phyloP scores from a whole-genome alignment of 1,140 invertebrate species.

The Whitmania pigra region DNA sequence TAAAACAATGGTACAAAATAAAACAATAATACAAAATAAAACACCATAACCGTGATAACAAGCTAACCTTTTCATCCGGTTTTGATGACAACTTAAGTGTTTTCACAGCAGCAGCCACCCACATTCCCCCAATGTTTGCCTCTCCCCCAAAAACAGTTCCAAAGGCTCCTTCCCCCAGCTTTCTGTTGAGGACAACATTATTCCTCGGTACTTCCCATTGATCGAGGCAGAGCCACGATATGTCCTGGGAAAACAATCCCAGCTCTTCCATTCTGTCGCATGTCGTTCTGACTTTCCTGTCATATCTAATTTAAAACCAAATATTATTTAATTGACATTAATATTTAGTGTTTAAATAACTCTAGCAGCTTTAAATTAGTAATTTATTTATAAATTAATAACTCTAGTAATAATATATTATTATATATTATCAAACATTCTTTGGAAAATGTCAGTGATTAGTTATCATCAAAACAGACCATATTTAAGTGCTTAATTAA shows the following conservation, averaged over 20 bases:
- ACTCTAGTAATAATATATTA: too few relatives aligned
- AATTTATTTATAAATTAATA: too few relatives aligned
- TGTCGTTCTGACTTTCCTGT: too few relatives aligned
- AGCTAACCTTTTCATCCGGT: constrained; percentile 59
- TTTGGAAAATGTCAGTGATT: too few relatives aligned
- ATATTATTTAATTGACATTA: too few relatives aligned
- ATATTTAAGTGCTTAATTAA: too few relatives aligned
- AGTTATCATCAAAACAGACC: too few relatives aligned
- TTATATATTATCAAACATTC: too few relatives aligned
- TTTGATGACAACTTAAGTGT: constrained; percentile 68
- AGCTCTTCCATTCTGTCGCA: constrained; percentile 49
- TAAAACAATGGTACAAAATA: neutral
- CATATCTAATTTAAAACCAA: too few relatives aligned
- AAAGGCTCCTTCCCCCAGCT: constrained; percentile 75
- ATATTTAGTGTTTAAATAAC: too few relatives aligned
- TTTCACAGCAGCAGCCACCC: constrained; percentile 78
- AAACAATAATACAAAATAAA: too few relatives aligned
- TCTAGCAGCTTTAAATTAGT: too few relatives aligned
- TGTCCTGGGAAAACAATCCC: constrained; percentile 47
- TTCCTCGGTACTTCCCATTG: constrained; percentile 75
- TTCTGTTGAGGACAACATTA: constrained; percentile 73
- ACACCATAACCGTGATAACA: neutral
- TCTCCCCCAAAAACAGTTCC: constrained; percentile 76
- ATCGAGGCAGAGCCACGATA: constrained; percentile 50
- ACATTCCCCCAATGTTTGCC: constrained; percentile 55